A percentile compares a stretch with the other conserved stretches of the same genome.
phyloP scores from a whole-genome alignment of 2,888 invertebrate species.

The Taphrorychus bicolor region DNA sequence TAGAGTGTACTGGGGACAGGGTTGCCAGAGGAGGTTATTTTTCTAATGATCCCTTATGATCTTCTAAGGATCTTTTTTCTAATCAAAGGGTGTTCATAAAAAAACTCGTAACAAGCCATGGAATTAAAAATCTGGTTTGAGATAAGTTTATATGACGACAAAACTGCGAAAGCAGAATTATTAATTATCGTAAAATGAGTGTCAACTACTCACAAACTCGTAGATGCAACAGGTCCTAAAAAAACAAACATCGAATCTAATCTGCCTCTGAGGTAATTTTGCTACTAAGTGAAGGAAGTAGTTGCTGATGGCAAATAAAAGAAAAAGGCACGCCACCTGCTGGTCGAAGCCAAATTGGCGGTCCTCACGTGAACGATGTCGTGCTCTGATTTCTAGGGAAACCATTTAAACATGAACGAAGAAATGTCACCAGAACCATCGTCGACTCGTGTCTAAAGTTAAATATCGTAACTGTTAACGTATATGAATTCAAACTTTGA shows the following conservation, averaged over 20 bases:
- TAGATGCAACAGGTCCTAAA: no score
- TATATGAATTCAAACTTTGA: not conserved
- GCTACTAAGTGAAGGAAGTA: not conserved
- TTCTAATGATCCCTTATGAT: no score
- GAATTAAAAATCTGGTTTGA: no score
- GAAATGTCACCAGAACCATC: slow-evolving; percentile 24
- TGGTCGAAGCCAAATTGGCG: slow-evolving; percentile 41
- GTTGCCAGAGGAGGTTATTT: no score
- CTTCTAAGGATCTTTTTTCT: no score
- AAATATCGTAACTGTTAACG: not conserved
- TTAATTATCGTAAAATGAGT: no score
- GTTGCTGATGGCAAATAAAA: slow-evolving; percentile 12
- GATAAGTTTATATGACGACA: no score
- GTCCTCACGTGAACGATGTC: slow-evolving; percentile 45
- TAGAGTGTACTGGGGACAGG: no score
- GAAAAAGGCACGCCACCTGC: slow-evolving; percentile 30
- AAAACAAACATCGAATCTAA: not conserved
- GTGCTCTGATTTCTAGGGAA: slow-evolving; percentile 44
- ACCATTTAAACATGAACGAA: slow-evolving; percentile 36
- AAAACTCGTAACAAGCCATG: no score
- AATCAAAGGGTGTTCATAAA: no score
- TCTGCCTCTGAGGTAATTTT: not conserved
- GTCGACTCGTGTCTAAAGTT: slow-evolving; percentile 16
- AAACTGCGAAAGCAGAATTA: no score
- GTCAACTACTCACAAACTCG: no score